Evolutionary conservation across 2,113 vertebrate genomes (phyloP).

Genomic region (Gallinago paraguaiae): DNA sequence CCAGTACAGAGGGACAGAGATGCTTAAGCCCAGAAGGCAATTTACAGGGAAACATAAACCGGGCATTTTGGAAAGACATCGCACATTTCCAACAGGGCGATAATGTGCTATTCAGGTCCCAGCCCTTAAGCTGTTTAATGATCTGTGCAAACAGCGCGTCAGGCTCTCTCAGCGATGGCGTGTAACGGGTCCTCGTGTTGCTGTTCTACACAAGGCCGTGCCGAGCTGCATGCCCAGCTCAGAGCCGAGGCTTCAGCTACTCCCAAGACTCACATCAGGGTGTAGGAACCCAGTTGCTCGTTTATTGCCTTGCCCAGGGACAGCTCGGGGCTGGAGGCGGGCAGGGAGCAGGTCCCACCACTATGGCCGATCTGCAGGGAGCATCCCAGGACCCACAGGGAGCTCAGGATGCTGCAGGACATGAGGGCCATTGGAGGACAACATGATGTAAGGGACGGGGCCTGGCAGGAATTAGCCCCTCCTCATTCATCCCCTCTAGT

Average conservation of each 20-base stretch:
- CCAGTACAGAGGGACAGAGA: neutral
- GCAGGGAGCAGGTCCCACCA: neutral
- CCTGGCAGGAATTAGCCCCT: neutral
- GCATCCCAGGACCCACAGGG: neutral
- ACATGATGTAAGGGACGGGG: fast-evolving
- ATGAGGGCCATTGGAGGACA: neutral
- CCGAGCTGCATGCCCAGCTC: neutral
- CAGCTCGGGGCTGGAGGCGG: fast-evolving
- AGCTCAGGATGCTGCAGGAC: fast-evolving
- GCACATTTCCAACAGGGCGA: neutral
- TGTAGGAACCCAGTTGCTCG: neutral
- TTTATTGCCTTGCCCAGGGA: neutral
- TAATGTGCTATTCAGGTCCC: neutral
- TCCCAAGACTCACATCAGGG: neutral
- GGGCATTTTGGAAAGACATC: neutral
- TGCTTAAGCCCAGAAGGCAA: neutral
- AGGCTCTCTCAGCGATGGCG: neutral
- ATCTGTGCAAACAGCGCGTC: neutral
- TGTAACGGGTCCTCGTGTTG: neutral
- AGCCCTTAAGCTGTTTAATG: neutral
- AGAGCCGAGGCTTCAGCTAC: neutral
- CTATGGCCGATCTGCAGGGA: fast-evolving
- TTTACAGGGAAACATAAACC: neutral
- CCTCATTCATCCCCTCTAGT: neutral
- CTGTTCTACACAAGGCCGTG: neutral